Evolutionary conservation across 2,113 vertebrate genomes (phyloP), one percentile per base, ranked within the genome.

Genomic region (Arothron firmamentum): DNA sequence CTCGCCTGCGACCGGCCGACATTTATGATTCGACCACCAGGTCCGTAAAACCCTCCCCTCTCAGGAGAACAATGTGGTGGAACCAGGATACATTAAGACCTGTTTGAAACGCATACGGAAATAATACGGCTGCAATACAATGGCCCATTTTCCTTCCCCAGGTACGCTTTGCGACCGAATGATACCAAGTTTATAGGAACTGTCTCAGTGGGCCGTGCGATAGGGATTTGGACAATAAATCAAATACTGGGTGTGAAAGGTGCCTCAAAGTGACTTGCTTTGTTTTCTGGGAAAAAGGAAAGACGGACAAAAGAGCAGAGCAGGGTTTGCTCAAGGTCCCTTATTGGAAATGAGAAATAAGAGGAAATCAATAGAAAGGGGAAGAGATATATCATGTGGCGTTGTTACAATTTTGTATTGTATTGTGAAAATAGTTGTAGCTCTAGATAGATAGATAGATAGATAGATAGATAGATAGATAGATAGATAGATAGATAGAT

Each of bases 111-210:
- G 88, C 85, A 31, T 86, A 70, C 86, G 90, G 90, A 91, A 90
- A 88, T 83, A 87, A 90, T 90, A 85, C 56, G 52, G 66, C 71
- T 59, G 74, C 85, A 90, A 89, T 89, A 90, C 88, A 91, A 90
- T 90, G 71, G 88, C 63, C 79, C 62, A 77, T 80, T 74, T 85
- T 78, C 82, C 83, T 67, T 79, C 80, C 77, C 77, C 68, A 80
- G 80, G 80, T 81, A 75, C 28, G 53, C 65, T 77, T 74, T 52
- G 45, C 51, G 15, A 45, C n/a, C 20, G 8, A 2, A 52, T 23
- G 46, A 67, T 67, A 59, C 21, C 31, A 12, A 1, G 4, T 58
- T 70, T 50, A 14, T 50, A 56, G 47, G 69, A 60, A 59, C 55
- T 57, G 60, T 70, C 63, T 69, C 38, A 10, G 45, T 13, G 19